Evolutionary conservation across 2,113 vertebrate genomes (phyloP).

Genomic region (Condylura cristata): DNA sequence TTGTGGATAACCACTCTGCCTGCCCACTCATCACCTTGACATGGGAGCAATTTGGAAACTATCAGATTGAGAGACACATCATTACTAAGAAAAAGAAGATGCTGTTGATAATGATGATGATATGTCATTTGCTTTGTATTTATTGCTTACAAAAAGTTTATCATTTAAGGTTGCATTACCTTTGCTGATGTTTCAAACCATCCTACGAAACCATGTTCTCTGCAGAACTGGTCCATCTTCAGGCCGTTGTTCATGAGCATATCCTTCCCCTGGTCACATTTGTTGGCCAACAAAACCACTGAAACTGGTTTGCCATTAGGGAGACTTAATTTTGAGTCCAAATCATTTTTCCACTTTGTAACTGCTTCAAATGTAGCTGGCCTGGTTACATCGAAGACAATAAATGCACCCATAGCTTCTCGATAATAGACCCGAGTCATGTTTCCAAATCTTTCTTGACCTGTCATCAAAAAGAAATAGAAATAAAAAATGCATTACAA

Average conservation of each 20-base stretch:
- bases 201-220: constrained; percentile 89
- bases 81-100: not conserved
- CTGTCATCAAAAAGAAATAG: constrained; percentile 79
- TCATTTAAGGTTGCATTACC: constrained; percentile 77
- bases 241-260: constrained; percentile 87
- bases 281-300: constrained; percentile 89
- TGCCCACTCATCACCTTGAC: not conserved
- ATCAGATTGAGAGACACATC: not conserved
- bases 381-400: constrained; percentile 91
- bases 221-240: constrained; percentile 92
- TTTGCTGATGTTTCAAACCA: constrained; percentile 93
- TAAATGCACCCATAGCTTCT: constrained; percentile 91
- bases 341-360: constrained; percentile 91
- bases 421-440: constrained; percentile 92
- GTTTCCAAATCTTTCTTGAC: constrained; percentile 92
- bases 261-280: constrained; percentile 89
- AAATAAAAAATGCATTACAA: not conserved
- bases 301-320: constrained; percentile 89
- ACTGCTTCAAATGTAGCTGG: constrained; percentile 91
- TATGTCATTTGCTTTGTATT: not conserved
- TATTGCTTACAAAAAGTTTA: not conserved
- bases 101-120: not conserved
- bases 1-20: not conserved
- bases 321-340: constrained; percentile 91
- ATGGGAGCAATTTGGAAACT: not conserved